These are phyloP conservation scores for Microctonus aethiopoides DNA, from an alignment of 2,888 invertebrate genomes.

Conservation along the genomic window DNA sequence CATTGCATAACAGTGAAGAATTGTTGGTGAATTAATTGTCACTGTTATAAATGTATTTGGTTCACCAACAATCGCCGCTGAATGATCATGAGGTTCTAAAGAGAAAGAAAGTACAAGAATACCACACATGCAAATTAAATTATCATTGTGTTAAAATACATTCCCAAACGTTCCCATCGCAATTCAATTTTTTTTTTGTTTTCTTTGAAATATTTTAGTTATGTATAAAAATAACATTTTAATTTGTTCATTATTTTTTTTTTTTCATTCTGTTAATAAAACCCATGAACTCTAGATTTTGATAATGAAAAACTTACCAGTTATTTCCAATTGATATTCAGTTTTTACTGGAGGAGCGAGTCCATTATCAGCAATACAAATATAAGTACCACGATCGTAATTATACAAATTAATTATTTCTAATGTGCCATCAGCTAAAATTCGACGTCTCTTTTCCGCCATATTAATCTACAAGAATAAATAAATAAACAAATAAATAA, in stretches of 20 bases:
- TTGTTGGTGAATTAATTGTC: constrained; percentile 77
- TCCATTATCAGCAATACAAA: constrained; percentile 86
- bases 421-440: constrained; percentile 79
- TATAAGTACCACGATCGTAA: constrained; percentile 86
- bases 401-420: constrained; percentile 85
- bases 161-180: neutral
- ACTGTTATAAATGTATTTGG: constrained; percentile 75
- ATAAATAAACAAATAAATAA: neutral
- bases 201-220: neutral
- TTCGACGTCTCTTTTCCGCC: constrained; percentile 77
- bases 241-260: neutral
- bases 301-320: constrained; percentile 72
- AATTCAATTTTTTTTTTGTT: neutral
- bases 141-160: constrained; percentile 19
- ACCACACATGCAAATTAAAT: constrained; percentile 20
- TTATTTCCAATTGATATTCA: constrained; percentile 78
- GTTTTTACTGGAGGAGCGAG: constrained; percentile 76
- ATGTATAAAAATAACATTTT: neutral
- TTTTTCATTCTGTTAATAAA: neutral
- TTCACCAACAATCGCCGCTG: constrained; percentile 78
- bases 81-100: constrained; percentile 72
- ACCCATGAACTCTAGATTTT: neutral
- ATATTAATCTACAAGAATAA: constrained; percentile 75
- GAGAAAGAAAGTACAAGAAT: constrained; percentile 39
- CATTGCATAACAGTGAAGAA: constrained; percentile 83